Evolutionary conservation across 2,113 vertebrate species (phyloP), one percentile per base, ranked within the genome.

Genomic region (Cacatua alba): DNA sequence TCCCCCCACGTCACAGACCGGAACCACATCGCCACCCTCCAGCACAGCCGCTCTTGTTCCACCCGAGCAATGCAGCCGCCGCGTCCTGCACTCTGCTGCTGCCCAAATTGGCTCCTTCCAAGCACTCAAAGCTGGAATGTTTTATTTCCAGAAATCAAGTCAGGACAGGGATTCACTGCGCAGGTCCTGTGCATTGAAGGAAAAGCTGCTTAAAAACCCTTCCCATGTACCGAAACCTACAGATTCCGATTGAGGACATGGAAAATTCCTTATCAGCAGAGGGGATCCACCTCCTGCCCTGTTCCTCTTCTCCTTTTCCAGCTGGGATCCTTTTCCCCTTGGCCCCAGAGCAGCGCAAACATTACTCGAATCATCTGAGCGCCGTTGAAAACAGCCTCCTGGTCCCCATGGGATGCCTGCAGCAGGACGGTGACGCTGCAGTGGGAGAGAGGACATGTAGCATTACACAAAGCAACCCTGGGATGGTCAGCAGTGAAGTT

Each of bases 1-100:
- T 7, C 41, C 26, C 28, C 23, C 48, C 5, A 1, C 0, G 0
- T 62, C 9, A 3, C n/a, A 80, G 62, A 14, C 53, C 2, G 1
- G 9, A 64, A 59, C n/a, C 67, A 79, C 68, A 65, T 49, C 11
- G 1, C 48, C 49, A 48, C 4, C 10, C 52, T 43, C 31, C 81
- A 57, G 17, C 41, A n/a, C 15, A 21, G 65, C 43, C 75, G 15
- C 67, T 80, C 41, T 55, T 46, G 64, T 48, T 26, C 49, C 48
- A 29, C 8, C 43, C 1, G 4, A 7, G 28, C 46, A 63, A n/a
- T 31, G 64, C 46, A 69, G 35, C 44, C 25, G 49, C 72, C 1
- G 2, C 64, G 35, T 44, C 53, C 31, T 8, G 28, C 1, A 3
- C 48, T 25, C 53, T 43, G n/a, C 82, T n/a, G 11, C 44, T 49